Conservation (phyloP, 2,797 vertebrate species). For the Atherinosoma microstoma region DNA sequence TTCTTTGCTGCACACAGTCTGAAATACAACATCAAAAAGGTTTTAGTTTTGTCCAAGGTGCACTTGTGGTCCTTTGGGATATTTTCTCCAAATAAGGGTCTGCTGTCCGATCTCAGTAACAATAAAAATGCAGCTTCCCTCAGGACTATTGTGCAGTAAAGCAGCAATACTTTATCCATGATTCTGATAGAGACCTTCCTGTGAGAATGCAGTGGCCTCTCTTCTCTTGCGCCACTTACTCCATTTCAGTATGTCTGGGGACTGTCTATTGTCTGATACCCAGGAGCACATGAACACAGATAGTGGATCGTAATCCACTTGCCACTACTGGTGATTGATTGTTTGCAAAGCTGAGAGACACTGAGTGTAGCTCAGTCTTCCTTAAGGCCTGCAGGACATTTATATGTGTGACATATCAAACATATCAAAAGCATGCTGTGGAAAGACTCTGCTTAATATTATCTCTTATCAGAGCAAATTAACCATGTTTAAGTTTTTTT, state of each 20-base stretch:
- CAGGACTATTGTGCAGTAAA: slow-evolving; percentile 58
- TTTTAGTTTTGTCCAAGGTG: slow-evolving; percentile 14
- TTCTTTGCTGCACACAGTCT: slow-evolving; percentile 11
- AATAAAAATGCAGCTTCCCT: slow-evolving; percentile 55
- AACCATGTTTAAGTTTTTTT: slow-evolving; percentile 4
- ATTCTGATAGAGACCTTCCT: slow-evolving; percentile 54
- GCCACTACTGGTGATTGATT: slow-evolving; percentile 72
- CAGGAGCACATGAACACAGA: slow-evolving; percentile 67
- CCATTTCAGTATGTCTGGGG: slow-evolving; percentile 45
- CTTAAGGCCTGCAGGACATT: slow-evolving; percentile 32
- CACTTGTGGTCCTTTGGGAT: slow-evolving; percentile 35
- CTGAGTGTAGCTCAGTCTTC: slow-evolving; percentile 19
- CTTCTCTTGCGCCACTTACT: slow-evolving; percentile 51
- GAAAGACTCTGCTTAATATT: background rate
- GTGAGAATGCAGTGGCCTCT: slow-evolving; percentile 36
- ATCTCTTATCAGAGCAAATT: slow-evolving; percentile 10
- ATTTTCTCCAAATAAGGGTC: slow-evolving; percentile 50
- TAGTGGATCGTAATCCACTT: slow-evolving; percentile 75
- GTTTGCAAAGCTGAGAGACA: slow-evolving; percentile 68
- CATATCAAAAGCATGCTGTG: background rate
- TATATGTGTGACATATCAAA: slow-evolving; percentile 11
- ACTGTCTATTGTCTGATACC: slow-evolving; percentile 46
- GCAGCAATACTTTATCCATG: slow-evolving; percentile 48
- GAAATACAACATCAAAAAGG: slow-evolving; percentile 43
- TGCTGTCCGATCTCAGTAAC: slow-evolving; percentile 53